phyloP scores from a whole-genome alignment of 2,888 invertebrate species.

The Neoaliturus tenellus region DNA sequence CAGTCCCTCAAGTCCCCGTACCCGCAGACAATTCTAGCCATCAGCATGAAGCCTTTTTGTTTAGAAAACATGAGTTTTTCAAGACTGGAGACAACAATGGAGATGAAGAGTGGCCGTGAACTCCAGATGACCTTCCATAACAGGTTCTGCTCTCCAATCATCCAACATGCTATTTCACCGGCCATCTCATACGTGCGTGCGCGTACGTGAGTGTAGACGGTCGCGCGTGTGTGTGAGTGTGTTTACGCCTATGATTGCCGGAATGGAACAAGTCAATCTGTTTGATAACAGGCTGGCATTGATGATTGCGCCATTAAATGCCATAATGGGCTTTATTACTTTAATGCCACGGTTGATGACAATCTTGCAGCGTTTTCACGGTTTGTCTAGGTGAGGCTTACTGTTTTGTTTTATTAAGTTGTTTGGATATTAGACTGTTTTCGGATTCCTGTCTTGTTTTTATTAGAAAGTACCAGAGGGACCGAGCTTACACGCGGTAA shows the following conservation, averaged over 20 bases:
- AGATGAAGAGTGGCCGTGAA: neutral
- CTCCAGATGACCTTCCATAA: neutral
- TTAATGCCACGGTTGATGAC: slow-evolving; percentile 1
- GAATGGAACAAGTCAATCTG: slow-evolving; percentile 38
- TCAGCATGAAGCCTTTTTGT: neutral
- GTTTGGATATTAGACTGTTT: too few relatives aligned
- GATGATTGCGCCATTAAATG: slow-evolving; percentile 25
- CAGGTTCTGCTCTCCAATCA: slow-evolving; percentile 12
- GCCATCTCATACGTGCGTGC: slow-evolving; percentile 30
- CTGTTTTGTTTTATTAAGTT: too few relatives aligned
- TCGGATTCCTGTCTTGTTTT: too few relatives aligned
- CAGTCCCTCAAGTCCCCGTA: too few relatives aligned
- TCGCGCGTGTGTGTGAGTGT: slow-evolving; percentile 22
- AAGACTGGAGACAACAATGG: slow-evolving; percentile 7
- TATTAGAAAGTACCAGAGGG: too few relatives aligned
- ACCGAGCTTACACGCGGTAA: too few relatives aligned
- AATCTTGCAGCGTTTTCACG: neutral
- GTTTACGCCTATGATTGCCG: neutral
- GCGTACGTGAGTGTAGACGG: neutral
- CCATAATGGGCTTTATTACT: slow-evolving; percentile 45
- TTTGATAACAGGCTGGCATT: neutral
- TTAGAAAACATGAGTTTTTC: neutral
- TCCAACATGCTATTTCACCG: slow-evolving; percentile 16
- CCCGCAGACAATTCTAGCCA: neutral
- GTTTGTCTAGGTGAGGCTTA: neutral